phyloP scores from a whole-genome alignment of 2,797 vertebrate species.

The Cephalopachus bancanus region DNA sequence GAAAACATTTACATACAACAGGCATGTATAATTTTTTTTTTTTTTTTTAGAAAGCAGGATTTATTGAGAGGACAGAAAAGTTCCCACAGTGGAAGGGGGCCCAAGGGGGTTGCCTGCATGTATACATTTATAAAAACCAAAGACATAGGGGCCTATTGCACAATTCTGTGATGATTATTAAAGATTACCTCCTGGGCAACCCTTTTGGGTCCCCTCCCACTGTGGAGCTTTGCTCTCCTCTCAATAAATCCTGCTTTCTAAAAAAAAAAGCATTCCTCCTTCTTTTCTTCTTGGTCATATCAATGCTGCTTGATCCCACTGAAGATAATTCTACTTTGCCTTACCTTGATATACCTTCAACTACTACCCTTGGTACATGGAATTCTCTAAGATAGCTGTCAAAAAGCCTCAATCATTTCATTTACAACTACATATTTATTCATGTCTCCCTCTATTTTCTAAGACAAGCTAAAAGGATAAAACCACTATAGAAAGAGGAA shows the following conservation, averaged over 20 bases:
- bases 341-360: background rate
- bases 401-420: constrained; percentile 21
- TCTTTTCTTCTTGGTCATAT: background rate
- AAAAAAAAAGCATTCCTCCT: background rate
- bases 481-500: background rate
- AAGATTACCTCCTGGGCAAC: background rate
- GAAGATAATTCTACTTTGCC: background rate
- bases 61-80: too few relatives aligned
- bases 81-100: too few relatives aligned
- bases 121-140: constrained; percentile 2
- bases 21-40: background rate
- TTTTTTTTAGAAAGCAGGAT: too few relatives aligned
- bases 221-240: too few relatives aligned
- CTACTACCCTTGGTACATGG: background rate
- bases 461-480: constrained; percentile 29
- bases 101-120: too few relatives aligned
- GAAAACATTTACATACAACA: constrained; percentile 1
- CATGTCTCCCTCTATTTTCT: background rate
- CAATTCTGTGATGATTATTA: background rate
- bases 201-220: too few relatives aligned
- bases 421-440: background rate
- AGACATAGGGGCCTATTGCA: background rate
- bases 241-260: too few relatives aligned
- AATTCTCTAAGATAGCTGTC: background rate
- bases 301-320: background rate